Evolutionary conservation across 2,797 vertebrate genomes (phyloP), one percentile per base, ranked within the genome.

Genomic region (Coregonus sp.): DNA sequence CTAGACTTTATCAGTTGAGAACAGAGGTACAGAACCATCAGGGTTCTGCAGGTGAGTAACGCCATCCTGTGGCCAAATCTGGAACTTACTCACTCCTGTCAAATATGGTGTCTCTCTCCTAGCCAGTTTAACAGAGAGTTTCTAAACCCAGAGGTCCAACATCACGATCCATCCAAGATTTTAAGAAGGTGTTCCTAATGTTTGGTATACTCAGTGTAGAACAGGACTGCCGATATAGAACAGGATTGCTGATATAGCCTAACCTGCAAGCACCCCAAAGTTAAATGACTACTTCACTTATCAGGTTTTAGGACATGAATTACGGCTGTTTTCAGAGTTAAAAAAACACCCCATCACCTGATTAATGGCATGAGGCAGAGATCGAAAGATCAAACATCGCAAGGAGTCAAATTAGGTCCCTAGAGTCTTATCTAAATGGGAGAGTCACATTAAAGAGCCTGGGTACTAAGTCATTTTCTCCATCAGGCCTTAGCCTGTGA

Each of bases 401-500:
- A 80, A 16, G 76, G 73, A 87, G 78, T 84, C 86, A 50, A 78
- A 81, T n/a, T 16, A 87, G 83, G 89, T 90, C 76, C 76, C 81
- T 81, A 75, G 73, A 88, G 90, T 92, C 89, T 89, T 74, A 91
- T 91, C 88, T 91, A 90, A 93, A 92, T 90, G 85, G 90, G 85
- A 88, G 68, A 66, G 87, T 89, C 85, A 92, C 90, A 91, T 93
- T 87, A 93, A 94, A 92, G 85, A 85, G 75, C 77, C 81, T 81
- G 78, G 80, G 82, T 56, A 82, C 15, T 37, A 66, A 84, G 86
- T 91, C 82, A 91, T 91, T 91, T 93, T 87, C 92, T 88, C 86
- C 88, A 90, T 89, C 86, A 89, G 81, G 78, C 89, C 77, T 75
- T 80, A 80, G 86, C 84, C 86, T 92, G 89, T 93, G 91, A 93